Base-by-base conservation (phyloP, 2,797 vertebrate genomes). In the Lithobates pipiens region DNA sequence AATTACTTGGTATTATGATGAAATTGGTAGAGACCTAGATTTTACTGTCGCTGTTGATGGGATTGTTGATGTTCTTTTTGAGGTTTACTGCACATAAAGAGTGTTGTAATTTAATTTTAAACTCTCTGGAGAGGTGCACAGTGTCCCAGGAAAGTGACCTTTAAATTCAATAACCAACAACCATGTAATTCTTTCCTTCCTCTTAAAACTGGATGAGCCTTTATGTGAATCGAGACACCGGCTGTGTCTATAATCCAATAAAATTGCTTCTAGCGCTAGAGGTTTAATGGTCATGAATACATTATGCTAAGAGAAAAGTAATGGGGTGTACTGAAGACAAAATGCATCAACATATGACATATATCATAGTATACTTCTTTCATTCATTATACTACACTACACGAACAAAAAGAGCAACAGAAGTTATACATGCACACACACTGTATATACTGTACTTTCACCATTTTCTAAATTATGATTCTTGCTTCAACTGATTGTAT, bases 41-140 rank as follows among this genome's bases (percentile, higher is more conserved):
- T 83, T 87, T 83, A 87, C 85, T 68, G 85, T 80, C 67, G 44
- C 76, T 87, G 85, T 83, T 87, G 85, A 87, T 87, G 81, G 85
- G 80, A 75, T 80, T 87, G 81, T 87, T 87, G 85, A 87, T 87
- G 81, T 83, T 83, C 81, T 83, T 87, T 87, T 83, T 87, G 76
- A 87, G 85, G 81, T 83, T 86, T 87, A 87, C 85, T 83, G 85
- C 85, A 87, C 85, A 87, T 87, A 76, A 44, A 86, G 80, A 76
- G 85, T 84, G 85, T 80, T 87, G 81, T 87, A 84, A 87, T 87
- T 87, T 83, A 87, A 87, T 87, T 87, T 83, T 83, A 87, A 87
- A 87, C 77, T 87, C 85, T 73, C 70, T 71, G 77, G 85, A 87
- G 85, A 87, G 81, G 85, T 83, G 71, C 85, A 87, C 63, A 83